phyloP scores from a whole-genome alignment of 2,888 invertebrate genomes.

The Harpalus rufipes region DNA sequence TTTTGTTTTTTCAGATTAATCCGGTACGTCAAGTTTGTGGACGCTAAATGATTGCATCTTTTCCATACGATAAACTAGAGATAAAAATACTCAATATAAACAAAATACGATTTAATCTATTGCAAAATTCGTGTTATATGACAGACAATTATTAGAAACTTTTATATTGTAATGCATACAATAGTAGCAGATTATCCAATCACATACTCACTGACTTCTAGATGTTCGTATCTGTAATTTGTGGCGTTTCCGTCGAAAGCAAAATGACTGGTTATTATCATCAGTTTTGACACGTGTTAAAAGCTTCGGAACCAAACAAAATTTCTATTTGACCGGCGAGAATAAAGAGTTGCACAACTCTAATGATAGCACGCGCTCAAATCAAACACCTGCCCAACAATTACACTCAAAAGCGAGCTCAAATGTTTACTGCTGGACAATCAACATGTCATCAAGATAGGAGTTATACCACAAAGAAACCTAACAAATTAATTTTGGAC shows the following conservation, averaged over 20 bases:
- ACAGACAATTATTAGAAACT: background rate
- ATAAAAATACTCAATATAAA: too few relatives aligned
- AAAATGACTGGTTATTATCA: conserved; percentile 46
- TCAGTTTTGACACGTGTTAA: conserved; percentile 43
- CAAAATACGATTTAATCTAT: background rate
- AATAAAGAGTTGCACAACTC: conserved; percentile 30
- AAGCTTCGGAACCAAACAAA: conserved; percentile 40
- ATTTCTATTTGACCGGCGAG: conserved; percentile 15
- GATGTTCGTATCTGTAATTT: conserved; percentile 40
- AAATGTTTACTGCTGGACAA: conserved; percentile 8
- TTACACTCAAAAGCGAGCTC: conserved; percentile 10
- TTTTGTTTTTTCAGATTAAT: too few relatives aligned
- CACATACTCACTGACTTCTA: conserved; percentile 24
- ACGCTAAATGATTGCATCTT: too few relatives aligned
- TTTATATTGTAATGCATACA: background rate
- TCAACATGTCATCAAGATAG: conserved; percentile 17
- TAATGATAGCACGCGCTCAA: conserved; percentile 42
- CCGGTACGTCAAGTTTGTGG: too few relatives aligned
- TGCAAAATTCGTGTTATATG: conserved; percentile 11
- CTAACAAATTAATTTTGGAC: conserved; percentile 7
- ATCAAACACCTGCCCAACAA: conserved; percentile 43
- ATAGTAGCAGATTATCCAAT: conserved; percentile 41
- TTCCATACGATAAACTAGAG: too few relatives aligned
- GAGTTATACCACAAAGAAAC: background rate
- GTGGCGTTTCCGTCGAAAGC: conserved; percentile 32